These are phyloP conservation scores for Plebejus argus DNA, from an alignment of 2,888 invertebrate genomes.

Conservation along the genomic window DNA sequence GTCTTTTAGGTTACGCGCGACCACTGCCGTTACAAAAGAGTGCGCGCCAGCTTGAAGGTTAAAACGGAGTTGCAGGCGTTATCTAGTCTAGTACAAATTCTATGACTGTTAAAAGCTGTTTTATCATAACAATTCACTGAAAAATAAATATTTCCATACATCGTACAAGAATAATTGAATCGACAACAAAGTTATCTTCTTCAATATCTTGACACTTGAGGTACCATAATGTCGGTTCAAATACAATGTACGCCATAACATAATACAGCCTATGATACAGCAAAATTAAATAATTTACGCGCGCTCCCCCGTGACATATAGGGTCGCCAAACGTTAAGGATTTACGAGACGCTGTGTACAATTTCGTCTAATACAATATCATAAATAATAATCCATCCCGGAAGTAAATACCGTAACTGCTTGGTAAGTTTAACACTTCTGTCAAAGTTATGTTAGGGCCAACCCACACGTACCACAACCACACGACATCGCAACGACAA, in stretches of 20 bases:
- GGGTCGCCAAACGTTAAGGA: background rate
- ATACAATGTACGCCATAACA: background rate
- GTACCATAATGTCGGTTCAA: background rate
- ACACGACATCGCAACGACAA: too few relatives aligned
- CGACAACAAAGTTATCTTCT: background rate
- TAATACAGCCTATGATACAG: slow-evolving; percentile 1
- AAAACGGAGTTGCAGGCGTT: background rate
- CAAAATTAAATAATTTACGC: slow-evolving; percentile 16
- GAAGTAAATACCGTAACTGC: background rate
- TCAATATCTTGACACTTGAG: slow-evolving; percentile 13
- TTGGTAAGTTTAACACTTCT: background rate
- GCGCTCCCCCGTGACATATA: slow-evolving; percentile 10
- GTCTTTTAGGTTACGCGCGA: too few relatives aligned
- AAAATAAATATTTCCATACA: background rate
- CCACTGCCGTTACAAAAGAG: too few relatives aligned
- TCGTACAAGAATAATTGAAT: slow-evolving; percentile 9
- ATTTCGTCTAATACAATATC: background rate
- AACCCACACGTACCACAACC: too few relatives aligned
- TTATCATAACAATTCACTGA: background rate
- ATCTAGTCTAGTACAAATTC: background rate
- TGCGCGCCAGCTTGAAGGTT: background rate
- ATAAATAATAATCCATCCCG: background rate
- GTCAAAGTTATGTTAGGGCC: background rate
- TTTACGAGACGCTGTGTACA: background rate
- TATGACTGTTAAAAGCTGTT: background rate